Conservation (phyloP, 1,140 invertebrate species). For the Dreissena rostriformis region DNA sequence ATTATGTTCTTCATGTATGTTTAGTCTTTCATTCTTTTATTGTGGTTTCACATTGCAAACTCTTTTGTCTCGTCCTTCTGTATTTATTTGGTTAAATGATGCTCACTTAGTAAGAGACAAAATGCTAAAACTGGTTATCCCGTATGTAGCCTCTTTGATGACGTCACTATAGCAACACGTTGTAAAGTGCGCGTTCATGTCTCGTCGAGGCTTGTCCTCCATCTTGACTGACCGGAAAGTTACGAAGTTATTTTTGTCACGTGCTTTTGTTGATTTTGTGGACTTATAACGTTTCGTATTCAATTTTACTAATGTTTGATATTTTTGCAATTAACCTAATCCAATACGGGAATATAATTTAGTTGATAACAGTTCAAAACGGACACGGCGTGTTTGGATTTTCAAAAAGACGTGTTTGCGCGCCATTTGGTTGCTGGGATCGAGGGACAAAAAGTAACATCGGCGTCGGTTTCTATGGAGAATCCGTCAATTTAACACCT, state of each 20-base stretch:
- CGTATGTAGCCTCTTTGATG: slow-evolving; percentile 47
- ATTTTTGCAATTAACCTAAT: neutral
- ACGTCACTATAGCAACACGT: slow-evolving; percentile 58
- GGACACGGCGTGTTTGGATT: slow-evolving; percentile 27
- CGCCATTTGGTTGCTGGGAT: slow-evolving; percentile 50
- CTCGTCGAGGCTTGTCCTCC: slow-evolving; percentile 50
- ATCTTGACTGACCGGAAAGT: slow-evolving; percentile 49
- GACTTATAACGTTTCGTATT: slow-evolving; percentile 1
- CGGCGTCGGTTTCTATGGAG: slow-evolving; percentile 5
- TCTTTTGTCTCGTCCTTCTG: too few relatives aligned
- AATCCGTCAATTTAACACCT: neutral
- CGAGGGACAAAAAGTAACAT: slow-evolving; percentile 12
- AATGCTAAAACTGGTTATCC: neutral
- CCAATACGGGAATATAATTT: neutral
- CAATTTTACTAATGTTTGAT: neutral
- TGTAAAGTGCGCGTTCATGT: slow-evolving; percentile 38
- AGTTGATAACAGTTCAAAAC: neutral
- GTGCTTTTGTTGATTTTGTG: slow-evolving; percentile 10
- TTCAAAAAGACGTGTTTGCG: slow-evolving; percentile 56
- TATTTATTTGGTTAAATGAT: too few relatives aligned
- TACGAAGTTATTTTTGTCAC: slow-evolving; percentile 26
- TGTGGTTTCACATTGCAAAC: too few relatives aligned
- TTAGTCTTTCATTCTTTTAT: too few relatives aligned
- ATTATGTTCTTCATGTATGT: too few relatives aligned
- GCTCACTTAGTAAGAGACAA: too few relatives aligned